phyloP scores from a whole-genome alignment of 2,888 invertebrate species.

The Mesopsocus fuscifrons region DNA sequence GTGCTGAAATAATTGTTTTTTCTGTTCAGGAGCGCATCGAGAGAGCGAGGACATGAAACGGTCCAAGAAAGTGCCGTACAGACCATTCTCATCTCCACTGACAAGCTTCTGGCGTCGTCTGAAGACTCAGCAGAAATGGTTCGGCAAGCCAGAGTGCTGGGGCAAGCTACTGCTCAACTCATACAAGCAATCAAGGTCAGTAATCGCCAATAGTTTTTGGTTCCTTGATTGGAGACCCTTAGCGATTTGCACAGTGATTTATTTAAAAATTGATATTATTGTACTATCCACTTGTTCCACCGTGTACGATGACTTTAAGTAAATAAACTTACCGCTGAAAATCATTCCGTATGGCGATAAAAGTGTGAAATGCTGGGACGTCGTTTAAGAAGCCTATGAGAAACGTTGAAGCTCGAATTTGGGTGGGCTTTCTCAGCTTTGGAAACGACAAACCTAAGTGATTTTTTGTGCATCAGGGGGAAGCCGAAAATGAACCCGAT shows the following conservation, averaged over 20 bases:
- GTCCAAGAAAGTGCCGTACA: conserved; percentile 73
- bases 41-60: conserved; percentile 40
- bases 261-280: no score
- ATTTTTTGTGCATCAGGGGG: conserved; percentile 28
- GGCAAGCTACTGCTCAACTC: conserved; percentile 84
- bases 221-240: not conserved
- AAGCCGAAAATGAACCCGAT: conserved; percentile 75
- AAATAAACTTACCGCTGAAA: no score
- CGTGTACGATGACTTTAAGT: no score
- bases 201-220: not conserved
- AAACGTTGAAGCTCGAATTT: no score
- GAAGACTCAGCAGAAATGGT: conserved; percentile 90
- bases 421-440: no score
- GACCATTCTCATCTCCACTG: conserved; percentile 74
- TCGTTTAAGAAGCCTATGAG: no score
- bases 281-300: no score
- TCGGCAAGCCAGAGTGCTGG: conserved; percentile 71
- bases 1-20: conserved; percentile 12
- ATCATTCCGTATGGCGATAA: no score
- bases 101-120: conserved; percentile 64
- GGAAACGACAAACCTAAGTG: no score
- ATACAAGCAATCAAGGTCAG: conserved; percentile 77
- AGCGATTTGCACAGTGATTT: not conserved
- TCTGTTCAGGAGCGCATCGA: conserved; percentile 31
- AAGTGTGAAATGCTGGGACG: no score